Base-by-base conservation (phyloP, 2,888 invertebrate genomes). In the Agrilus cyanescens region DNA sequence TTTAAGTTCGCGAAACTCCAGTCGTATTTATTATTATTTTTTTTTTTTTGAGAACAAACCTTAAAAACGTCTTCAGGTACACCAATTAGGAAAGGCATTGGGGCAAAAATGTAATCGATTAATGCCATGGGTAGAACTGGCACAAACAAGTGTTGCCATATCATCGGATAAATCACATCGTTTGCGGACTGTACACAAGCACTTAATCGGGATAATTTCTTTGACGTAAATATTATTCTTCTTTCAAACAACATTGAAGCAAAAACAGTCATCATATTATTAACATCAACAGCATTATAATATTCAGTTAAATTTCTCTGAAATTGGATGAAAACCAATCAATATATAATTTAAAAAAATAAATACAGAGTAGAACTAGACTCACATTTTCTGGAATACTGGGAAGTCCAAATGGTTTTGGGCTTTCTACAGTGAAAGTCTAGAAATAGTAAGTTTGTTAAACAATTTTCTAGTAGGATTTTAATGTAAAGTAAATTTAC, bases 121-220 rank as follows among this genome's bases (percentile, higher is more conserved):
- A 96, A 75, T 60, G 85, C 80, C 63, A 81, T 76, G 15, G 96
- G 95, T 58, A 96, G 70, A 53, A 97, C 85, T 40, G 96, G 96
- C 67, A 97, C 95, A 66, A 89, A 97, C 60, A 97, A 90, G 60
- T 96, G 95, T 68, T 97, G 96, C 97, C 97, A 97, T 53, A 85
- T 85, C 94, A 98, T 95, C 1, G 97, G 97, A 68, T 94, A 96
- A 33, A 98, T 79, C 37, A 97, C 81, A 47, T 88, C 82, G 63
- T 93, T 91, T 13, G 94, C 90, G 12, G 95, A 95, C 66, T 95
- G 93, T 18, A 89, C 87, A 59, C 89, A 88, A 0, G 96, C 90
- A 38, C 93, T 93, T 38, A 98, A 71, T 46, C 91, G 75, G 50
- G 89, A 88, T 49, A 96, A 72, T 60, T 87, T 87, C 49, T 82